phyloP scores from a whole-genome alignment of 30 jellyfish, hydroid and myxozoan species.

The Hydractinia symbiolongicarpus region DNA sequence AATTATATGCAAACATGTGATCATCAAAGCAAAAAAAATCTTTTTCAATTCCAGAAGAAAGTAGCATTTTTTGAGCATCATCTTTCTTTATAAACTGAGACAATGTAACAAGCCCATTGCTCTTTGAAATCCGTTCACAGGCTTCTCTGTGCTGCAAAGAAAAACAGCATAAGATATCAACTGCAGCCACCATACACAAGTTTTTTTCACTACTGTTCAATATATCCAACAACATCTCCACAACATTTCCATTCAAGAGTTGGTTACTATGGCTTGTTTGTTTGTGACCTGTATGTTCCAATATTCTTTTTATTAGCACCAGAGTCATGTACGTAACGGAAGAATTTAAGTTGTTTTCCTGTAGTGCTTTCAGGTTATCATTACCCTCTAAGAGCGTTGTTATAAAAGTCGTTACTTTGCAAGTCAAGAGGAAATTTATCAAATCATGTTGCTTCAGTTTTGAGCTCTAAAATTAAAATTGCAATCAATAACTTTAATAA shows the following conservation, averaged over 20 bases:
- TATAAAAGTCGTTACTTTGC: constrained; percentile 10
- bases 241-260: constrained; percentile 11
- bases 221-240: constrained; percentile 10
- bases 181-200: constrained; percentile 24
- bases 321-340: constrained; percentile 7
- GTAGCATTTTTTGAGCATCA: constrained; percentile 18
- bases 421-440: constrained; percentile 6
- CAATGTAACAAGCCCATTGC: constrained; percentile 4
- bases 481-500: not conserved
- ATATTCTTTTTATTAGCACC: not conserved
- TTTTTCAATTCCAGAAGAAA: constrained; percentile 13
- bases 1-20: not conserved
- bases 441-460: constrained; percentile 2
- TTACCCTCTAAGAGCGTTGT: constrained; percentile 1
- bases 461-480: not conserved
- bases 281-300: not conserved
- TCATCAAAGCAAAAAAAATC: constrained; percentile 20
- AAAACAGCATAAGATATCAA: constrained; percentile 30
- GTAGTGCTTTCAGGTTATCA: not conserved
- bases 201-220: not conserved
- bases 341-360: not conserved
- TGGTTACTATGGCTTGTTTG: constrained; percentile 14
- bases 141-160: constrained; percentile 38
- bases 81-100: constrained; percentile 18
- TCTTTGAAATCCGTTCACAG: constrained; percentile 17